Percentiles rank a stretch among this genome's conserved stretches.
phyloP scores from a whole-genome alignment of 2,797 vertebrate species.

The Rhinoraja longicauda region DNA sequence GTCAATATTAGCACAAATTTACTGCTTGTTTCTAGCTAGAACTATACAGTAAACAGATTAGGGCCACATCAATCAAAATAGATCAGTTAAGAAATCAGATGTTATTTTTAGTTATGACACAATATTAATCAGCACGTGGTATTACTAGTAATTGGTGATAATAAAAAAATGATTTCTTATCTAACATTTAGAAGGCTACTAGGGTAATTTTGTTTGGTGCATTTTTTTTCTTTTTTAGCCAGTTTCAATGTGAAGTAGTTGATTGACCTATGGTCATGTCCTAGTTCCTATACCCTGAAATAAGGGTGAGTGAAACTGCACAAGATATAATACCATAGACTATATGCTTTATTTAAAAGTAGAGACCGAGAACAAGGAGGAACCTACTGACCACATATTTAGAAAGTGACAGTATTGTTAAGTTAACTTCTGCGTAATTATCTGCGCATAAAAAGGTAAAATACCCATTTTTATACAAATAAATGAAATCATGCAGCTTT shows the following conservation, averaged over 20 bases:
- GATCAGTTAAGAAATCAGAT: not conserved
- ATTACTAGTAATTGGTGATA: too few relatives aligned
- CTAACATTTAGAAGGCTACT: not conserved
- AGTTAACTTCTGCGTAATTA: not conserved
- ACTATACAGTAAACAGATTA: not conserved
- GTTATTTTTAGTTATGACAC: not conserved
- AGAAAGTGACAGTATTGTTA: not conserved
- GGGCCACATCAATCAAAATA: not conserved
- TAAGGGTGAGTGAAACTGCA: not conserved
- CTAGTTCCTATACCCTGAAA: not conserved
- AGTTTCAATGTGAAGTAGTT: not conserved
- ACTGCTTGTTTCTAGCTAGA: not conserved
- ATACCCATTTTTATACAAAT: not conserved
- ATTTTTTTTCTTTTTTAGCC: not conserved
- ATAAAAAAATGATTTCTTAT: too few relatives aligned
- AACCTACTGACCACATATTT: not conserved
- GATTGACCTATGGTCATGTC: too few relatives aligned
- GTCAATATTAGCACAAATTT: not conserved
- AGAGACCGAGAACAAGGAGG: not conserved
- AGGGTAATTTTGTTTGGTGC: not conserved
- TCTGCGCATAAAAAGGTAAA: not conserved
- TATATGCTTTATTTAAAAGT: not conserved
- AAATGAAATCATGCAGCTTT: not conserved
- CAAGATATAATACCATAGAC: not conserved
- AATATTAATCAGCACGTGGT: not conserved